These are phyloP conservation scores for Sebastolobus altivelis DNA, from an alignment of 2,797 vertebrate genomes.

Conservation along the genomic window DNA sequence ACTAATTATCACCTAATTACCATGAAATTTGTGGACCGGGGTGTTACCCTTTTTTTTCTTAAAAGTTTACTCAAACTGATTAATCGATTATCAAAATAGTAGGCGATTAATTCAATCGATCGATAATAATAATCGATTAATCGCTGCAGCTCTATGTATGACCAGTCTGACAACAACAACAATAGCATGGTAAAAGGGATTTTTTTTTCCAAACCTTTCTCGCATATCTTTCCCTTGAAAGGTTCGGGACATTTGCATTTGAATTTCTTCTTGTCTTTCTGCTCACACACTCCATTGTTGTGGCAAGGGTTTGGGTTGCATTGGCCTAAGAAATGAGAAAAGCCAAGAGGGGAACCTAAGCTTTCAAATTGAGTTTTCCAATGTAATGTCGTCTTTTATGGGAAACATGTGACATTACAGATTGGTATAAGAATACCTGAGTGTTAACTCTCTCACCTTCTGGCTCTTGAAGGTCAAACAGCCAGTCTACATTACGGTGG, in stretches of 20 bases:
- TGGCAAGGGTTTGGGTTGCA: constrained; percentile 83
- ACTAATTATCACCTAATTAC: too few relatives aligned
- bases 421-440: neutral
- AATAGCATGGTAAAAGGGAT: neutral
- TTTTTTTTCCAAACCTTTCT: constrained; percentile 75
- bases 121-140: too few relatives aligned
- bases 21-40: too few relatives aligned
- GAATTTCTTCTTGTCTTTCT: constrained; percentile 53
- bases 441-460: constrained; percentile 64
- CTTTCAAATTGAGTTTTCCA: neutral
- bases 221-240: constrained; percentile 78
- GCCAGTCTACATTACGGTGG: constrained; percentile 63
- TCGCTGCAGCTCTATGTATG: too few relatives aligned
- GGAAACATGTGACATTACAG: neutral
- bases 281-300: constrained; percentile 79
- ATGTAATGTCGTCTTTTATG: neutral
- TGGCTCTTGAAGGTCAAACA: constrained; percentile 72
- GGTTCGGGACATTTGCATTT: constrained; percentile 80
- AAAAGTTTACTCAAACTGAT: too few relatives aligned
- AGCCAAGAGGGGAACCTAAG: neutral
- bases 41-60: too few relatives aligned
- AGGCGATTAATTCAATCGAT: too few relatives aligned
- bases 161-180: too few relatives aligned
- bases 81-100: too few relatives aligned
- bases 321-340: constrained; percentile 60